Evolutionary conservation across 2,113 vertebrate genomes (phyloP).

Genomic region (Ascaphus truei): DNA sequence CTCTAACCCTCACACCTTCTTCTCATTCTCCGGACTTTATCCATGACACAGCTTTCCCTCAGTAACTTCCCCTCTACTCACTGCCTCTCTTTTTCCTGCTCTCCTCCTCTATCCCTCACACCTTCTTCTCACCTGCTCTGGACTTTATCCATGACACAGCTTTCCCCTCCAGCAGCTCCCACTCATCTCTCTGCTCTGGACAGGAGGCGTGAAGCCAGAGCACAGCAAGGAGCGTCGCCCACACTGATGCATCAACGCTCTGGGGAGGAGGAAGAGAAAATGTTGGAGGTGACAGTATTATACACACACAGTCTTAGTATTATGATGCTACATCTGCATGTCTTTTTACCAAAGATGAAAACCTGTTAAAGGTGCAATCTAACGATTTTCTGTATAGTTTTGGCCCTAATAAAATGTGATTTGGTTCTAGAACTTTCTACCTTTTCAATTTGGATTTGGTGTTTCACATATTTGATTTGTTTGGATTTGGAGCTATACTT

Average conservation of each 20-base stretch:
- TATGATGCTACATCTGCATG: background rate
- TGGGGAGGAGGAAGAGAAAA: background rate
- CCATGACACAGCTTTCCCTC: too few relatives aligned
- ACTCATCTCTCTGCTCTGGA: conserved; percentile 53
- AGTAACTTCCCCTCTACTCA: too few relatives aligned
- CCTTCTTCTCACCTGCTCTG: conserved; percentile 47
- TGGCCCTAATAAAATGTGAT: too few relatives aligned
- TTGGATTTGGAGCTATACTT: background rate
- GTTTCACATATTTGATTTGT: background rate
- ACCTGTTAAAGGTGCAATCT: too few relatives aligned
- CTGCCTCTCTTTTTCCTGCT: background rate
- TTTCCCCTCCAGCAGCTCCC: conserved; percentile 66
- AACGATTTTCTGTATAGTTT: too few relatives aligned
- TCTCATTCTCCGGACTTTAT: too few relatives aligned
- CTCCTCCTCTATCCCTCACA: too few relatives aligned
- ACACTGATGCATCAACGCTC: conserved; percentile 45
- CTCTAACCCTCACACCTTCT: too few relatives aligned
- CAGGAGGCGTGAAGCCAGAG: conserved; percentile 70
- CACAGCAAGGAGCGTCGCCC: conserved; percentile 74
- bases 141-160: conserved; percentile 59
- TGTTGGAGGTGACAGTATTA: background rate
- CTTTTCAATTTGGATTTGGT: too few relatives aligned
- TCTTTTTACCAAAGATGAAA: background rate
- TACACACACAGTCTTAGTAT: background rate
- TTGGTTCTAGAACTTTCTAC: too few relatives aligned